These are phyloP conservation scores for Lasius fuliginosus DNA, from an alignment of 2,888 invertebrate genomes.

Conservation along the genomic window DNA sequence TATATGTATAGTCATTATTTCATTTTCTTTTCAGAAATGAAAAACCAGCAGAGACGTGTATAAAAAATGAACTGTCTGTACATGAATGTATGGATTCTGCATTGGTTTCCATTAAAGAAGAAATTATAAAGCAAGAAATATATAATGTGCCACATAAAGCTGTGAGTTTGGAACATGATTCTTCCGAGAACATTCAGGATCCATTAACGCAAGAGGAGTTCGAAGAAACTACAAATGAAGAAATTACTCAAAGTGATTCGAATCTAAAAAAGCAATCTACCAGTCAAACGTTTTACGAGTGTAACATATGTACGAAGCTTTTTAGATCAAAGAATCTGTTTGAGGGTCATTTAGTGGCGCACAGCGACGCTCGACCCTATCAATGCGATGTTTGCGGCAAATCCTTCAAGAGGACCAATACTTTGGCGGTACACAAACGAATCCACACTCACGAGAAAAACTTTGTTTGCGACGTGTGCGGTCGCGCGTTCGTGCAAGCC, in stretches of 20 bases:
- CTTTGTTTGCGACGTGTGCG: slow-evolving; percentile 82
- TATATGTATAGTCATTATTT: slow-evolving; percentile 54
- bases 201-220: neutral
- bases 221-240: neutral
- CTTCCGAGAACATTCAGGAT: neutral
- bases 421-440: slow-evolving; percentile 80
- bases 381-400: slow-evolving; percentile 81
- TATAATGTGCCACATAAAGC: neutral
- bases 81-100: slow-evolving; percentile 36
- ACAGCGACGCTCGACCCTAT: slow-evolving; percentile 81
- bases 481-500: slow-evolving; percentile 81
- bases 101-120: slow-evolving; percentile 35
- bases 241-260: neutral
- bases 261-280: neutral
- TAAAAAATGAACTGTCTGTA: slow-evolving; percentile 37
- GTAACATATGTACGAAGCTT: slow-evolving; percentile 77
- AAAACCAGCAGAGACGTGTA: slow-evolving; percentile 44
- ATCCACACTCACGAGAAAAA: slow-evolving; percentile 82
- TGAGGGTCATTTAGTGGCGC: slow-evolving; percentile 81
- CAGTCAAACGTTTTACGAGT: slow-evolving; percentile 71
- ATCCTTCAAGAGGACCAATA: slow-evolving; percentile 81
- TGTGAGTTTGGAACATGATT: neutral
- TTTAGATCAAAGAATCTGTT: slow-evolving; percentile 80
- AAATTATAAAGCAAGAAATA: slow-evolving; percentile 3
- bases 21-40: slow-evolving; percentile 74